Conservation (phyloP, 1,140 invertebrate species). For the Chymomyza costata region DNA sequence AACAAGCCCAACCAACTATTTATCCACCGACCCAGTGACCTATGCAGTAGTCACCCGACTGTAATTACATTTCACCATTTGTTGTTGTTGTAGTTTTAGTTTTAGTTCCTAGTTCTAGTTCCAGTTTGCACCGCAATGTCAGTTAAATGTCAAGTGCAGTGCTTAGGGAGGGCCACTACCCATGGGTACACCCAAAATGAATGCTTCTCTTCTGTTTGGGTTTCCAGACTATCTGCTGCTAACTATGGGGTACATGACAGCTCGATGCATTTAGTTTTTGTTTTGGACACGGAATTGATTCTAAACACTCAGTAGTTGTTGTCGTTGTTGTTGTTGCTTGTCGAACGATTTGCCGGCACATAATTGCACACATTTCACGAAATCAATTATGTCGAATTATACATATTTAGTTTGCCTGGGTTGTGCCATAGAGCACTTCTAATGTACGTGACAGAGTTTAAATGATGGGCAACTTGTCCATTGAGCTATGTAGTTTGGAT, state of each 20-base stretch:
- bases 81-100: no score
- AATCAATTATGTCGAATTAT: conserved; percentile 61
- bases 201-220: conserved; percentile 4
- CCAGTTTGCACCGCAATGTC: conserved; percentile 34
- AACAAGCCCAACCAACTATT: no score
- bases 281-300: conserved; percentile 31
- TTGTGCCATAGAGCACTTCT: conserved; percentile 20
- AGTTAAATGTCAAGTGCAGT: conserved; percentile 62
- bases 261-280: neutral
- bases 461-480: conserved; percentile 17
- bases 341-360: conserved; percentile 21
- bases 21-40: conserved; percentile 28
- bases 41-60: conserved; percentile 8
- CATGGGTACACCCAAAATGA: conserved; percentile 7
- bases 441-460: conserved; percentile 30
- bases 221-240: neutral
- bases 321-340: no score
- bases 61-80: conserved; percentile 52
- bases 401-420: conserved; percentile 33
- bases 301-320: no score
- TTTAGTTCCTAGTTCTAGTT: no score
- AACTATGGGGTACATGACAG: conserved; percentile 7
- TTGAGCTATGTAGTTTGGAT: no score
- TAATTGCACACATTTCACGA: conserved; percentile 50
- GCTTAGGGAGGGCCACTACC: conserved; percentile 12